phyloP scores from a whole-genome alignment of 2,888 invertebrate genomes.

The Drosophila pseudotakahashii region DNA sequence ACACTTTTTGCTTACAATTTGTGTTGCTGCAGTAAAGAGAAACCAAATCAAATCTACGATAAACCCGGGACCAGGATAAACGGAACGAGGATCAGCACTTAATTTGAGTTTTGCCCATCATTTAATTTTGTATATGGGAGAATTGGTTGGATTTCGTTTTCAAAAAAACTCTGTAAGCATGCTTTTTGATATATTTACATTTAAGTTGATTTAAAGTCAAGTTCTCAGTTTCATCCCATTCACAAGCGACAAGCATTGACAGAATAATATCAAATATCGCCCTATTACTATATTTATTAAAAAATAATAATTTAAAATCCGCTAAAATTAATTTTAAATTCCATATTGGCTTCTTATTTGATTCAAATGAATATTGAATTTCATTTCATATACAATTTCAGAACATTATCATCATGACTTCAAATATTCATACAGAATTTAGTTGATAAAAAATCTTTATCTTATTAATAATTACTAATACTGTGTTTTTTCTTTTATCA shows the following conservation, averaged over 20 bases:
- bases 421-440: not conserved
- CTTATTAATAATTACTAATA: not conserved
- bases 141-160: slow-evolving; percentile 82
- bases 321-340: too few relatives aligned
- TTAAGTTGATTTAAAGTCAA: slow-evolving; percentile 10
- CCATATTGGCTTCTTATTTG: not conserved
- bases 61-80: slow-evolving; percentile 16
- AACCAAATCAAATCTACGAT: slow-evolving; percentile 16
- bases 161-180: slow-evolving; percentile 83
- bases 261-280: not conserved
- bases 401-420: not conserved
- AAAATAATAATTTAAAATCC: not conserved
- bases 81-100: slow-evolving; percentile 60
- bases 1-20: slow-evolving; percentile 56
- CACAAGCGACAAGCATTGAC: slow-evolving; percentile 3
- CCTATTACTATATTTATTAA: too few relatives aligned
- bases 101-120: slow-evolving; percentile 75
- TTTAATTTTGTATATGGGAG: slow-evolving; percentile 70
- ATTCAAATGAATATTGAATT: not conserved
- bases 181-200: slow-evolving; percentile 67
- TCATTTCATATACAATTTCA: not conserved
- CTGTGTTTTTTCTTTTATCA: not conserved
- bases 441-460: not conserved
- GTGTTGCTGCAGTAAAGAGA: slow-evolving; percentile 40
- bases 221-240: slow-evolving; percentile 15